Evolutionary conservation across 2,888 invertebrate species (phyloP).

Genomic region (Eristalis intricaria): DNA sequence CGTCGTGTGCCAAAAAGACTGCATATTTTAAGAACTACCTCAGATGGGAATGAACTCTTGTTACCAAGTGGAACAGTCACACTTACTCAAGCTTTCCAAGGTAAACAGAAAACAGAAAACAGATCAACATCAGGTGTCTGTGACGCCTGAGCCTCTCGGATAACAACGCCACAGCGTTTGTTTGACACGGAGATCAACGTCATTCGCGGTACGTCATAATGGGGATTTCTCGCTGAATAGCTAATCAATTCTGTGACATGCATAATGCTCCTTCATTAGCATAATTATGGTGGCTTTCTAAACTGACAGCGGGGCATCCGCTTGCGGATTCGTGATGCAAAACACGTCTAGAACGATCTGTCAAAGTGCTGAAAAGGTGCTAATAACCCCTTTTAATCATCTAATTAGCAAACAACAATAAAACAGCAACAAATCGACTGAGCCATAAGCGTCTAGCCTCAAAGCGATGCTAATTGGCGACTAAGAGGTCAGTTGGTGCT

Average conservation of each 20-base stretch:
- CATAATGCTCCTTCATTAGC: background rate
- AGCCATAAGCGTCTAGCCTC: background rate
- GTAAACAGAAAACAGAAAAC: background rate
- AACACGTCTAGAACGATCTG: background rate
- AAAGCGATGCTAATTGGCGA: background rate
- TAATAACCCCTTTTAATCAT: background rate
- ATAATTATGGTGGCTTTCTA: background rate
- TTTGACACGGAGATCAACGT: background rate
- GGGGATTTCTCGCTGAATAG: background rate
- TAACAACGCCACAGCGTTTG: background rate
- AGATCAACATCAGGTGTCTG: background rate
- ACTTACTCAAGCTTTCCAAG: background rate
- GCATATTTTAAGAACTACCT: no score
- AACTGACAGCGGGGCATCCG: background rate
- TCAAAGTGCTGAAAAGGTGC: background rate
- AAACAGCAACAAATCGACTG: background rate
- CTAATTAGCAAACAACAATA: background rate
- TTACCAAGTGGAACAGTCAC: background rate
- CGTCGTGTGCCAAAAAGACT: no score
- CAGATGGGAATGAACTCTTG: background rate
- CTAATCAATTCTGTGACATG: background rate
- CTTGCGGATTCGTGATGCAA: background rate
- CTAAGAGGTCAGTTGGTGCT: background rate
- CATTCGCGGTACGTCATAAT: background rate
- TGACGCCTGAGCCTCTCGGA: background rate